Base-by-base conservation (phyloP, 2,888 invertebrate species). In the Oligia latruncula region DNA sequence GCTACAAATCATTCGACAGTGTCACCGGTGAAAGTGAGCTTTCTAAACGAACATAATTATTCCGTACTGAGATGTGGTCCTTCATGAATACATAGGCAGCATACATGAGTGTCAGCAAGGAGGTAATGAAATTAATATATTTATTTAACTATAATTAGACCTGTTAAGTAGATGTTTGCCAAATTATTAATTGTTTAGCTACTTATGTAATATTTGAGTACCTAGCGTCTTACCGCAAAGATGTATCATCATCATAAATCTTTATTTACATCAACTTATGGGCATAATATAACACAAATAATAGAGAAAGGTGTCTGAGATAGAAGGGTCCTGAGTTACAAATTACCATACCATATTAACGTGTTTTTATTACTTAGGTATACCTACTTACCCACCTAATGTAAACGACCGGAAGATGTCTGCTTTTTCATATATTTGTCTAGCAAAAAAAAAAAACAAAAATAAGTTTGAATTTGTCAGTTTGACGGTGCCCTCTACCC, bases 41-140 rank as follows among this genome's bases (percentile, higher is more conserved):
- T 94, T 94, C 93, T 93, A 93, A 92, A 87, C 92, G 90, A 89
- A 92, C 90, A 88, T 90, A 91, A 91, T 90, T 90, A 85, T 84
- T 87, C 82, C 73, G 83, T 70, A 80, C 90, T 94, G 96, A 95
- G 94, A 96, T 96, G 96, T 94, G 93, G 95, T 93, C 93, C 93
- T 93, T 93, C 91, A 90, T 93, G 93, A 93, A 95, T 92, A 94
- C 94, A 92, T 95, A 93, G 93, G 82, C 91, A 90, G 91, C 90
- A 93, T 95, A 93, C 94, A 96, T 96, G 96, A 94, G 92, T 92
- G 92, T 92, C 92, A 95, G 95, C 91, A 92, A 90, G 92, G 93
- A 95, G 96, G 96, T 96, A 93, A 91, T 80, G 67, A 49, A 64
- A 66, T 70, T 65, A 64, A 67, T 55, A 4, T 58, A n/a, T 55